Evolutionary conservation across 2,113 vertebrate genomes (phyloP).

Genomic region (Epinephelus moara): DNA sequence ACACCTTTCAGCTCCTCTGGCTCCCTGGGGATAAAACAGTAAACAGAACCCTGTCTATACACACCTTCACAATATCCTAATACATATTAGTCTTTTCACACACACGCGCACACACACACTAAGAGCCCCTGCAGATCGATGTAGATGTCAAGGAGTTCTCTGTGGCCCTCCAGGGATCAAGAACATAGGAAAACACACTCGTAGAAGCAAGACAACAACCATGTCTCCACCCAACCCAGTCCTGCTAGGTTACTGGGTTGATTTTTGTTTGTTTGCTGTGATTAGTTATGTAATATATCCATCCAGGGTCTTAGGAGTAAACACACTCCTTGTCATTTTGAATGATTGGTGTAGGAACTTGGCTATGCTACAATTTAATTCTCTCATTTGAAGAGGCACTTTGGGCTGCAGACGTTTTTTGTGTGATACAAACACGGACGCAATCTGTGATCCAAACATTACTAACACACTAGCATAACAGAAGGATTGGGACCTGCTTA

Average conservation of each 20-base stretch:
- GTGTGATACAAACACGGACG: too few species aligned
- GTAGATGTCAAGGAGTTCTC: conserved; percentile 49
- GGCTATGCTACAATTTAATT: not conserved
- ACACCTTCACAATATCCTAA: conserved; percentile 29
- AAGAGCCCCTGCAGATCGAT: conserved; percentile 17
- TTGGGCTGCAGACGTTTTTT: not conserved
- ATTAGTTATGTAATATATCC: not conserved
- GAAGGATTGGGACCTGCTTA: too few species aligned
- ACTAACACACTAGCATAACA: too few species aligned
- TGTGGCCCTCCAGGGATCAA: not conserved
- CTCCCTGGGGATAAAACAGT: conserved; percentile 34
- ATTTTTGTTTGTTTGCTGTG: not conserved
- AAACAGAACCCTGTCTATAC: conserved; percentile 41
- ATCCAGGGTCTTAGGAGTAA: not conserved
- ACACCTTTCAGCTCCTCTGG: conserved; percentile 19
- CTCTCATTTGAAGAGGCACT: not conserved
- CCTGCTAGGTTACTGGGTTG: conserved; percentile 3
- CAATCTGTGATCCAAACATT: not conserved
- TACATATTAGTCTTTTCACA: conserved; percentile 26
- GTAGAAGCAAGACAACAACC: not conserved
- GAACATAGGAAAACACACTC: conserved; percentile 17
- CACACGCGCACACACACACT: conserved; percentile 1
- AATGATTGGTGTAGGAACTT: not conserved
- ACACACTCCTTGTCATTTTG: not conserved
- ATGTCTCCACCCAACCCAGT: not conserved